These are phyloP conservation scores for Pinna nobilis DNA, from an alignment of 1,140 invertebrate species.

Conservation along the genomic window DNA sequence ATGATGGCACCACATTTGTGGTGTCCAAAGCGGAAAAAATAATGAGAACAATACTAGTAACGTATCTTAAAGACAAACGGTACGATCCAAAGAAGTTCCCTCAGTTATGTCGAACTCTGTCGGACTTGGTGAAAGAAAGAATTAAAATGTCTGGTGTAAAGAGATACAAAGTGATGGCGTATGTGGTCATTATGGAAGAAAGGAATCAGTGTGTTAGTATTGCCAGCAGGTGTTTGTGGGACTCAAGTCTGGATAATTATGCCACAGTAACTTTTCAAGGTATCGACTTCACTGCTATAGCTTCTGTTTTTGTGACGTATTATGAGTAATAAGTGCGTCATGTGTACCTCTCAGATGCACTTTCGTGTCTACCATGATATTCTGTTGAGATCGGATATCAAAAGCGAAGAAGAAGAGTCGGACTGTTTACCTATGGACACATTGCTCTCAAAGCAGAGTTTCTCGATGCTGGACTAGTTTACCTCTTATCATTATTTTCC, in stretches of 20 bases:
- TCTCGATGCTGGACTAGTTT: too few species aligned
- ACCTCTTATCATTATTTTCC: too few species aligned
- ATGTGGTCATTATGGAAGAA: constrained; percentile 58
- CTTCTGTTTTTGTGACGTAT: constrained; percentile 60
- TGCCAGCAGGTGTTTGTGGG: constrained; percentile 65
- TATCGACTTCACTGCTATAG: constrained; percentile 54
- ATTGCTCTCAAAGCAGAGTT: too few species aligned
- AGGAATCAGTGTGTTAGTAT: constrained; percentile 52
- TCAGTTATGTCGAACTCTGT: constrained; percentile 50
- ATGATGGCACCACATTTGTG: constrained; percentile 45
- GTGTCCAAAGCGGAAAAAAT: constrained; percentile 49
- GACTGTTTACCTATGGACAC: too few species aligned
- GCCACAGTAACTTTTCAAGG: constrained; percentile 60
- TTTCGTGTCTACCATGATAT: too few species aligned
- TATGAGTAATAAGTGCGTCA: constrained; percentile 57
- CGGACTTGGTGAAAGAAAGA: constrained; percentile 61
- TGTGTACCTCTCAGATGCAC: too few species aligned
- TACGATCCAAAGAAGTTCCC: constrained; percentile 56
- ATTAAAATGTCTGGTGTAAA: constrained; percentile 52
- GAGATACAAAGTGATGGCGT: constrained; percentile 62
- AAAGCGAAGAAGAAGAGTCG: too few species aligned
- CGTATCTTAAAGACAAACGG: constrained; percentile 46
- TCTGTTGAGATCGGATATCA: too few species aligned
- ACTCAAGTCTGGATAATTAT: constrained; percentile 58
- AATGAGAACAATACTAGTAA: constrained; percentile 48